Conservation (phyloP, 2,797 vertebrate species). For the Propithecus perrieri region DNA sequence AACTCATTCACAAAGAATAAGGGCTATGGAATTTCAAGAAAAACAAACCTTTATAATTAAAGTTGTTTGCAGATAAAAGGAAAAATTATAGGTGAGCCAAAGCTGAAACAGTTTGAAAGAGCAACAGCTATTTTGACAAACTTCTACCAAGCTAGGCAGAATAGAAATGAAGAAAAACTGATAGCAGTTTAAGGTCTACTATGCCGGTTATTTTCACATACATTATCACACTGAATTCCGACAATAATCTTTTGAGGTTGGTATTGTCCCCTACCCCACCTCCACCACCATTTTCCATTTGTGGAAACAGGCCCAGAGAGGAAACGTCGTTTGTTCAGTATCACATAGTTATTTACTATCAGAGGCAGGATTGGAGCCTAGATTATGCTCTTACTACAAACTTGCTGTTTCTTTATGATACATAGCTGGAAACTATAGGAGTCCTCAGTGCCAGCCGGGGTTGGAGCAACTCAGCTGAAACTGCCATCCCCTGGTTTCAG, state of each 20-base stretch:
- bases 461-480: not conserved
- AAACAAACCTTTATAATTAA: constrained; percentile 34
- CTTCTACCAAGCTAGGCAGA: not conserved
- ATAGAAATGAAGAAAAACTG: constrained; percentile 29
- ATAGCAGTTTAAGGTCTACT: not conserved
- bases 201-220: not conserved
- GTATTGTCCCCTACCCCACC: not conserved
- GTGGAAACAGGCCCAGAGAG: not conserved
- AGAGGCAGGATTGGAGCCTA: not conserved
- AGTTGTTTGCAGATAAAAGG: constrained; percentile 34
- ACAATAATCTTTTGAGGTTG: not conserved
- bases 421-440: not conserved
- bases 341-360: not conserved
- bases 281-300: not conserved
- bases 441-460: not conserved
- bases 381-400: not conserved
- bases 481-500: not conserved
- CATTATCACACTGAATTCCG: not conserved
- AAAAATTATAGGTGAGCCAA: constrained; percentile 1
- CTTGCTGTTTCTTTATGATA: not conserved
- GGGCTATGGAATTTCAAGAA: not conserved
- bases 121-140: not conserved
- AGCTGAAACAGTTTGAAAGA: constrained; percentile 20
- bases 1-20: not conserved
- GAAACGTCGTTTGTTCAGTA: constrained; percentile 24